These are phyloP conservation scores for Drosophila orosa DNA, from an alignment of 1,140 invertebrate genomes.

Conservation along the genomic window DNA sequence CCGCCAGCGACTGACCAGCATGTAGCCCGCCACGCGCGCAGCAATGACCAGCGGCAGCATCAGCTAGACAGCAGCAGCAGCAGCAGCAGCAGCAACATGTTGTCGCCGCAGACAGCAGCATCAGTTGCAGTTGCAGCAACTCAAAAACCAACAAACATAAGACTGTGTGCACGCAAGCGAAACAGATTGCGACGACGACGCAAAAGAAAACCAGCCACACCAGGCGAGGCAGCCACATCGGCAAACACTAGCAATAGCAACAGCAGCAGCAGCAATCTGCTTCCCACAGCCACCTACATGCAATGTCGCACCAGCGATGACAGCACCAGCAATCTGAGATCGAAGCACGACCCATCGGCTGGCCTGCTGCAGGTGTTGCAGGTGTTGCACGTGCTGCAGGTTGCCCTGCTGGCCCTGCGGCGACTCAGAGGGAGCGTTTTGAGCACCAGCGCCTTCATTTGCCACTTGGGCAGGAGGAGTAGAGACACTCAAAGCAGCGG, in stretches of 20 bases:
- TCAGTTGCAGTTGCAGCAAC: slow-evolving; percentile 53
- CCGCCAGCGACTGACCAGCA: slow-evolving; percentile 31
- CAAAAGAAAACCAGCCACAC: slow-evolving; percentile 73
- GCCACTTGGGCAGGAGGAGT: slow-evolving; percentile 53
- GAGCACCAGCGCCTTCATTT: slow-evolving; percentile 60
- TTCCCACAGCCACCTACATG: slow-evolving; percentile 54
- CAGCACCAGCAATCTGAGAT: slow-evolving; percentile 39
- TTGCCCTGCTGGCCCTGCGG: slow-evolving; percentile 29
- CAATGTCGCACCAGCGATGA: slow-evolving; percentile 50
- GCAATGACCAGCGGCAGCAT: slow-evolving; percentile 42
- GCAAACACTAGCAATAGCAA: slow-evolving; percentile 52
- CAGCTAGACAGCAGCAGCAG: slow-evolving; percentile 34
- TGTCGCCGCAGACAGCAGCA: slow-evolving; percentile 39
- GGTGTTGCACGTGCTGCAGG: slow-evolving; percentile 54
- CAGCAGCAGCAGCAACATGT: slow-evolving; percentile 56
- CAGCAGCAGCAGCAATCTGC: slow-evolving; percentile 57
- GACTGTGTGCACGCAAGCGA: slow-evolving; percentile 81
- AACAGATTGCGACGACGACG: slow-evolving; percentile 78
- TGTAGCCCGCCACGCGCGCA: slow-evolving; percentile 41
- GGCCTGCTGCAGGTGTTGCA: slow-evolving; percentile 56
- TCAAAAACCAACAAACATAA: slow-evolving; percentile 69
- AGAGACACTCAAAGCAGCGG: slow-evolving; percentile 15
- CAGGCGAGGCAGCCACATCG: slow-evolving; percentile 34
- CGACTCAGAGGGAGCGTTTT: slow-evolving; percentile 32
- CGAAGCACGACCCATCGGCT: slow-evolving; percentile 44